These are phyloP conservation scores for Orius insidiosus DNA, from an alignment of 1,140 invertebrate species.

Conservation along the genomic window DNA sequence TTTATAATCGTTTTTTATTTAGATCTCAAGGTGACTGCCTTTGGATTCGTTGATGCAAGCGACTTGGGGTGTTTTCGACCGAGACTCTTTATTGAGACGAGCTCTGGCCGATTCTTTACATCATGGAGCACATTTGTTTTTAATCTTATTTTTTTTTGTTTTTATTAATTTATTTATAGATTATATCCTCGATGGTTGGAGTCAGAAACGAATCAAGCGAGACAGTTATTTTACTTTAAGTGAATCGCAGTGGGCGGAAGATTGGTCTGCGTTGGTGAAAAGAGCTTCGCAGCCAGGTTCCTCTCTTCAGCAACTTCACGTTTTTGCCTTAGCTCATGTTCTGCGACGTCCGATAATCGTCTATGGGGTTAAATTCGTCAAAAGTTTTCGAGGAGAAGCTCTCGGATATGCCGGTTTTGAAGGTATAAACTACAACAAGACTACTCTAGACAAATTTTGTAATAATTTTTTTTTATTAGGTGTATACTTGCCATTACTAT, in stretches of 20 bases:
- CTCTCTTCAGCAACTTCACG: slow-evolving; percentile 82
- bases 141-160: slow-evolving; percentile 14
- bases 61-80: slow-evolving; percentile 89
- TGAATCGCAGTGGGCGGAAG: slow-evolving; percentile 79
- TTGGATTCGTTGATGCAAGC: slow-evolving; percentile 88
- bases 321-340: slow-evolving; percentile 87
- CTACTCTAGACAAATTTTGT: too few species aligned
- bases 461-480: slow-evolving; percentile 33
- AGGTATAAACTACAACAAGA: too few species aligned
- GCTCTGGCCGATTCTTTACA: slow-evolving; percentile 73
- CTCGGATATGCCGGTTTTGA: slow-evolving; percentile 85
- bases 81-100: slow-evolving; percentile 69
- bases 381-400: slow-evolving; percentile 88
- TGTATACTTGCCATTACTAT: slow-evolving; percentile 85
- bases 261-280: slow-evolving; percentile 75
- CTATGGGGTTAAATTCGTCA: slow-evolving; percentile 92
- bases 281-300: slow-evolving; percentile 69
- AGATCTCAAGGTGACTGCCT: slow-evolving; percentile 84
- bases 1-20: slow-evolving; percentile 3
- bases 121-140: slow-evolving; percentile 65
- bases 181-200: slow-evolving; percentile 87
- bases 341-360: slow-evolving; percentile 84
- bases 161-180: too few species aligned
- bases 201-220: slow-evolving; percentile 72
- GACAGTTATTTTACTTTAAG: slow-evolving; percentile 61